Evolutionary conservation across 2,113 vertebrate genomes (phyloP).

Genomic region (Rhodinocichla rosea): DNA sequence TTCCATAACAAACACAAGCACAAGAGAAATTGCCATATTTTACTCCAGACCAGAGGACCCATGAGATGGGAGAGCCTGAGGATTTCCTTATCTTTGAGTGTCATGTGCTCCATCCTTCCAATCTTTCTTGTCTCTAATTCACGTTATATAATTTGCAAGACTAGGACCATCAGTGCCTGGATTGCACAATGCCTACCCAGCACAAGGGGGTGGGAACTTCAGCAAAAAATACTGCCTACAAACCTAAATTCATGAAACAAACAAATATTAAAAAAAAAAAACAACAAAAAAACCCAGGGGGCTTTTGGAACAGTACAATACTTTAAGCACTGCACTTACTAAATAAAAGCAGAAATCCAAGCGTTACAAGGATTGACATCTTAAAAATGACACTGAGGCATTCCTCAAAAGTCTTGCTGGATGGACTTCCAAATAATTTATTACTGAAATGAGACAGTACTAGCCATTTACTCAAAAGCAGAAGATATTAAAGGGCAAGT

Average conservation of each 20-base stretch:
- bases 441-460: background rate
- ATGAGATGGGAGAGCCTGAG: background rate
- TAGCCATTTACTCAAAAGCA: background rate
- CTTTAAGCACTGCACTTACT: background rate
- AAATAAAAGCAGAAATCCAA: background rate
- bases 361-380: background rate
- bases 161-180: background rate
- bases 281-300: background rate
- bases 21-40: background rate
- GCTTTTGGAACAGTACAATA: background rate
- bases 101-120: background rate
- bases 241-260: background rate
- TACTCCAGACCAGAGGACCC: background rate
- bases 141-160: background rate
- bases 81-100: background rate
- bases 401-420: background rate
- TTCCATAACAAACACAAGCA: rapidly evolving
- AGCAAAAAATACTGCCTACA: background rate
- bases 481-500: background rate
- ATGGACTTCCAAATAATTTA: background rate
- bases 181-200: background rate
- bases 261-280: background rate
- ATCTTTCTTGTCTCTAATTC: background rate
- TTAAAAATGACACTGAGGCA: background rate
- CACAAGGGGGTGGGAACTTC: background rate